phyloP scores from a whole-genome alignment of 2,888 invertebrate genomes.

The Acanthacorydalis orientalis region DNA sequence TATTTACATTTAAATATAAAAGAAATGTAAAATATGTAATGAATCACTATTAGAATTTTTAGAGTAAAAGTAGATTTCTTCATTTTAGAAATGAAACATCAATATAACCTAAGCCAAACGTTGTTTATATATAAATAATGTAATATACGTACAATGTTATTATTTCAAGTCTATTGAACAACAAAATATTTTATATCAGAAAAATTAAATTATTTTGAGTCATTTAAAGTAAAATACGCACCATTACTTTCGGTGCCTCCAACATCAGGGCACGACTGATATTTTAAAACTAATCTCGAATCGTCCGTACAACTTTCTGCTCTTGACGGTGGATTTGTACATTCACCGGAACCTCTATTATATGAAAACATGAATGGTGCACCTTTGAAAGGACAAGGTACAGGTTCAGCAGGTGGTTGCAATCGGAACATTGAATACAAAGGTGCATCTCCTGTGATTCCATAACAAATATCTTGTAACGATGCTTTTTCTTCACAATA shows the following conservation, averaged over 20 bases:
- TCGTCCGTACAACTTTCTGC: slow-evolving; percentile 75
- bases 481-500: slow-evolving; percentile 40
- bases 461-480: slow-evolving; percentile 44
- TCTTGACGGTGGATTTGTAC: slow-evolving; percentile 55
- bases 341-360: slow-evolving; percentile 56
- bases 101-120: too few relatives aligned
- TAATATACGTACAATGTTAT: too few relatives aligned
- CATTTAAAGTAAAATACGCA: not conserved
- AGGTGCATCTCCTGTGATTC: slow-evolving; percentile 54
- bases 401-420: slow-evolving; percentile 47
- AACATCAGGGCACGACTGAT: slow-evolving; percentile 70
- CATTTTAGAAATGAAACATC: too few relatives aligned
- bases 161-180: too few relatives aligned
- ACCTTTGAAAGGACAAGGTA: slow-evolving; percentile 64
- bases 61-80: too few relatives aligned
- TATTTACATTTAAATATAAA: too few relatives aligned
- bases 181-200: too few relatives aligned
- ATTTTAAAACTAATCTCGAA: slow-evolving; percentile 59
- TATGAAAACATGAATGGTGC: slow-evolving; percentile 72
- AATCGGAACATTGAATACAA: slow-evolving; percentile 61
- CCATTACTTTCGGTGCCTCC: slow-evolving; percentile 57
- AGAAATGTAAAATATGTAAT: too few relatives aligned
- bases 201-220: too few relatives aligned
- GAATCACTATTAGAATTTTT: too few relatives aligned
- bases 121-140: too few relatives aligned